Conservation (phyloP, 1,140 invertebrate genomes). For the Listronotus oregonensis region DNA sequence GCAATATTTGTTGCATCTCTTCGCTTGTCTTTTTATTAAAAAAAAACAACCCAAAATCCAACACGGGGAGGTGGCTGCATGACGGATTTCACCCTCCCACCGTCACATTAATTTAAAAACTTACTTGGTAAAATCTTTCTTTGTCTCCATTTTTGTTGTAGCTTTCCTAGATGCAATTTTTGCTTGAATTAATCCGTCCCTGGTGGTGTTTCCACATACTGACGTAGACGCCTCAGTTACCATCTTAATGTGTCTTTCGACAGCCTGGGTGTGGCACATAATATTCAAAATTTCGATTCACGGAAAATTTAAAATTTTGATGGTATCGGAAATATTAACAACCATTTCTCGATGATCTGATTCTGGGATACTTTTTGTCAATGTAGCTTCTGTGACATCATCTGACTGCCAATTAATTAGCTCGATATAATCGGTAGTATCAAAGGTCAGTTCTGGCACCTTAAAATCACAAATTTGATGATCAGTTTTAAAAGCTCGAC, state of each 20-base stretch:
- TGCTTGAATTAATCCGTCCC: background rate
- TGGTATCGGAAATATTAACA: background rate
- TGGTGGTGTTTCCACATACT: background rate
- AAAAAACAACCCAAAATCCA: no score
- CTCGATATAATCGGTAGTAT: background rate
- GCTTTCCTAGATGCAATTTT: no score
- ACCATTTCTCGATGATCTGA: background rate
- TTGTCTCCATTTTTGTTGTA: no score
- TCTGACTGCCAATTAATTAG: conserved; percentile 4
- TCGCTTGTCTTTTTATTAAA: no score
- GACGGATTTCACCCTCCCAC: no score
- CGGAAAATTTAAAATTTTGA: no score
- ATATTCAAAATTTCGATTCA: no score
- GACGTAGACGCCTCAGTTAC: background rate
- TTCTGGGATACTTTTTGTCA: conserved; percentile 6
- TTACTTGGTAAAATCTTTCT: no score
- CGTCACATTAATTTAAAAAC: no score
- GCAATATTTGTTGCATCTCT: no score
- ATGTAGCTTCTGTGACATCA: conserved; percentile 2
- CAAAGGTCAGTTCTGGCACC: background rate
- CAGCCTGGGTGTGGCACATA: no score
- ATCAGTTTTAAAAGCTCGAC: background rate
- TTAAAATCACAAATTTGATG: background rate
- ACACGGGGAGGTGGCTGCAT: no score
- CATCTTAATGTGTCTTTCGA: background rate